phyloP scores from a whole-genome alignment of 2,113 vertebrate species.

The Melanocharis versteri region DNA sequence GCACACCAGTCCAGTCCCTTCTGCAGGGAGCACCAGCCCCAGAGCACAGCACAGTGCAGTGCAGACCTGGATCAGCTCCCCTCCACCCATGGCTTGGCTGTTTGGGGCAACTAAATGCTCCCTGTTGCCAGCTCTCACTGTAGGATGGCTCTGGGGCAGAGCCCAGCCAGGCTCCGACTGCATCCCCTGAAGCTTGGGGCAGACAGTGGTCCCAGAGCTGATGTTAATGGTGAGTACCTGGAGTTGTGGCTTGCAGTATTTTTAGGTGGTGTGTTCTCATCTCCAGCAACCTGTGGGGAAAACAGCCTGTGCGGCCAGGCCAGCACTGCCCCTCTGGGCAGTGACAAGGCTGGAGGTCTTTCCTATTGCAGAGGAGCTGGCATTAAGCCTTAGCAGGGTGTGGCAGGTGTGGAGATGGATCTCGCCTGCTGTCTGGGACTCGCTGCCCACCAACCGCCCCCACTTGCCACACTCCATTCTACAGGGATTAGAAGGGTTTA shows the following conservation, averaged over 20 bases:
- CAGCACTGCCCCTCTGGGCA: not conserved
- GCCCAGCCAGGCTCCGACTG: not conserved
- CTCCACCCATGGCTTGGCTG: not conserved
- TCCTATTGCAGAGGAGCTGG: not conserved
- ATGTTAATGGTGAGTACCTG: not conserved
- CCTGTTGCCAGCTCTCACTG: not conserved
- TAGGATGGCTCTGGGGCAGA: not conserved
- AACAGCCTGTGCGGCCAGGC: not conserved
- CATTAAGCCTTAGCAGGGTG: not conserved
- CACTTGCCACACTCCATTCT: fast-evolving
- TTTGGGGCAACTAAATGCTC: not conserved
- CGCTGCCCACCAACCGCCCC: fast-evolving
- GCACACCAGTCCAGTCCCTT: not conserved
- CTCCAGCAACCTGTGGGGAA: not conserved
- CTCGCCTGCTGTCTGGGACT: fast-evolving
- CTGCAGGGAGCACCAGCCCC: not conserved
- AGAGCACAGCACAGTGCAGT: not conserved
- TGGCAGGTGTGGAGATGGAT: not conserved
- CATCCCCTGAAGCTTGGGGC: not conserved
- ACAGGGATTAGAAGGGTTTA: not conserved
- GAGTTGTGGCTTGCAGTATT: not conserved
- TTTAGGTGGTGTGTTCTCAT: too few relatives aligned
- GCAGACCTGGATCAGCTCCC: not conserved
- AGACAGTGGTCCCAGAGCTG: not conserved
- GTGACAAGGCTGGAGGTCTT: not conserved